These are phyloP conservation scores for Calidris pygmaea DNA, from an alignment of 2,113 vertebrate species.

Conservation along the genomic window DNA sequence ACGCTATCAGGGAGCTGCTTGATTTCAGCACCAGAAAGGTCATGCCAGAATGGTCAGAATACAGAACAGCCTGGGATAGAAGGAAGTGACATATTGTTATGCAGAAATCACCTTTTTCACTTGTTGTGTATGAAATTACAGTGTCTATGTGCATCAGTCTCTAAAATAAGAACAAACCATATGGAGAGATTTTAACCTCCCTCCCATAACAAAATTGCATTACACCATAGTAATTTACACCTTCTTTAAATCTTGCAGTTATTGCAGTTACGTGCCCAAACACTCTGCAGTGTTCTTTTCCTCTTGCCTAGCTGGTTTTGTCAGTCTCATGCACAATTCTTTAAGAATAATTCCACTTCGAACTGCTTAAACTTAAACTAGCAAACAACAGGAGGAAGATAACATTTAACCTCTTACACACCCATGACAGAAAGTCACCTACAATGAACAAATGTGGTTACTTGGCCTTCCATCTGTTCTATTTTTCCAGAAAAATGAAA, in stretches of 20 bases:
- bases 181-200: conserved; percentile 26
- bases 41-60: conserved; percentile 20
- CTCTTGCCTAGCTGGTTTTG: neutral
- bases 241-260: neutral
- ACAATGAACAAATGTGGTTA: neutral
- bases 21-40: conserved; percentile 48
- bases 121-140: conserved; percentile 5
- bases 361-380: neutral
- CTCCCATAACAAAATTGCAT: neutral
- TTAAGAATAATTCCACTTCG: neutral
- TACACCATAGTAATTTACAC: neutral
- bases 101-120: conserved; percentile 20
- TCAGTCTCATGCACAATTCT: neutral
- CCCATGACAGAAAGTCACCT: neutral
- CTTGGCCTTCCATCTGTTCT: neutral
- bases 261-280: neutral
- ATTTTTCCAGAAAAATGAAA: conserved; percentile 23
- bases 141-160: neutral
- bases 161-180: conserved; percentile 46
- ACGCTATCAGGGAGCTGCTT: neutral
- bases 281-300: neutral
- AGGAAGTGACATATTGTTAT: conserved; percentile 16
- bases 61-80: neutral
- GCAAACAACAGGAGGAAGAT: neutral
- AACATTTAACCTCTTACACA: neutral